These are phyloP conservation scores for Eucera pruinosa DNA, from an alignment of 2,888 invertebrate species.

Conservation along the genomic window DNA sequence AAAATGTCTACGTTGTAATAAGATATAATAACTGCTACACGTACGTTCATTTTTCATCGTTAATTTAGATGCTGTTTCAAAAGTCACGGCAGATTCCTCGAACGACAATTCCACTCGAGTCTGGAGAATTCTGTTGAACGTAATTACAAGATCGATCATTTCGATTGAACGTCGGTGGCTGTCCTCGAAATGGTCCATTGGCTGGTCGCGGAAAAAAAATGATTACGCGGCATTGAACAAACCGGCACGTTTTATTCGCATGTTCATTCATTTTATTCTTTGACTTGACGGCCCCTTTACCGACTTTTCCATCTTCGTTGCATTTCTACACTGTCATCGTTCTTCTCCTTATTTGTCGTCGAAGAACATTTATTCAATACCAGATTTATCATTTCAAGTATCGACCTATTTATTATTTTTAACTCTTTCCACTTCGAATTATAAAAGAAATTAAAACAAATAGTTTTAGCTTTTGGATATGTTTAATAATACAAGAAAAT, in stretches of 20 bases:
- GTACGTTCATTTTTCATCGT: neutral
- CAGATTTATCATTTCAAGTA: neutral
- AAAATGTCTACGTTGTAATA: neutral
- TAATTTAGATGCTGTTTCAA: neutral
- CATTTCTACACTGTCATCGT: neutral
- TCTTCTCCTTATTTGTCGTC: neutral
- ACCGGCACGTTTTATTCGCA: conserved; percentile 1
- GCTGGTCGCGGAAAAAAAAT: conserved; percentile 14
- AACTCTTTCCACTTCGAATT: too few species aligned
- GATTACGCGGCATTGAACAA: conserved; percentile 21
- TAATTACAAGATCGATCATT: conserved; percentile 48
- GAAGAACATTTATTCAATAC: neutral
- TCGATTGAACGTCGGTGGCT: conserved; percentile 26
- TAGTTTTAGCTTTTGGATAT: too few species aligned
- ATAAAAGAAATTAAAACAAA: too few species aligned
- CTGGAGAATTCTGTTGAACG: conserved; percentile 19
- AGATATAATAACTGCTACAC: too few species aligned
- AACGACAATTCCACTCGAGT: neutral
- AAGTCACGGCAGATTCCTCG: neutral
- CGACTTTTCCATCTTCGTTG: conserved; percentile 2
- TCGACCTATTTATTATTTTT: neutral
- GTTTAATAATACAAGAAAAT: too few species aligned
- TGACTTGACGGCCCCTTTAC: conserved; percentile 11
- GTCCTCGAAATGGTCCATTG: conserved; percentile 52
- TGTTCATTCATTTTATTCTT: conserved; percentile 37